Conservation (phyloP, 2,888 invertebrate species). For the Uropetala carovei region DNA sequence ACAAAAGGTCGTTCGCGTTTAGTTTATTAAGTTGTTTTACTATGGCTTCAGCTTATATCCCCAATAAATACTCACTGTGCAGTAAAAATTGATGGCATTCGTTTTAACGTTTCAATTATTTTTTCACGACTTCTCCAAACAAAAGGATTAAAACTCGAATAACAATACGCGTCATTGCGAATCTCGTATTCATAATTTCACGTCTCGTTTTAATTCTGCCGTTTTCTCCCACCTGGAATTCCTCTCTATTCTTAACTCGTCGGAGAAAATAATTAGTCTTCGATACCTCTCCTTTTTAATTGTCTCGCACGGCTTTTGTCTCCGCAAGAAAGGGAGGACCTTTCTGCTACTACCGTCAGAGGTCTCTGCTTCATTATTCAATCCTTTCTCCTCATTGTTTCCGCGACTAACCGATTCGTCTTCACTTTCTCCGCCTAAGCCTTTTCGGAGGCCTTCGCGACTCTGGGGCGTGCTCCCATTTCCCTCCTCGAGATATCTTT, state of each 20-base stretch:
- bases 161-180: too few relatives aligned
- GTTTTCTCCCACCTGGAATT: background rate
- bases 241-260: background rate
- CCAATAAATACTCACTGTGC: too few relatives aligned
- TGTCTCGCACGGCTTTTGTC: background rate
- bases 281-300: constrained; percentile 6
- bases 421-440: constrained; percentile 9
- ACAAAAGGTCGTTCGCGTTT: too few relatives aligned
- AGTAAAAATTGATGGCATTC: too few relatives aligned
- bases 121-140: too few relatives aligned
- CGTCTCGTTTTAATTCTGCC: background rate
- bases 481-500: background rate
- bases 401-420: background rate
- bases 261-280: constrained; percentile 25
- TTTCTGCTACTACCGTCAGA: constrained; percentile 10
- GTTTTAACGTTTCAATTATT: too few relatives aligned
- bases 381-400: constrained; percentile 25
- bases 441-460: constrained; percentile 4
- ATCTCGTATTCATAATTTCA: background rate
- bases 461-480: background rate
- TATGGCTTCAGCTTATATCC: too few relatives aligned
- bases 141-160: too few relatives aligned
- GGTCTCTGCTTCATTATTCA: constrained; percentile 28
- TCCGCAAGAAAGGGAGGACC: background rate
- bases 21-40: too few relatives aligned